These are phyloP conservation scores for Netelia melanura DNA, from an alignment of 2,888 invertebrate species.

Conservation along the genomic window DNA sequence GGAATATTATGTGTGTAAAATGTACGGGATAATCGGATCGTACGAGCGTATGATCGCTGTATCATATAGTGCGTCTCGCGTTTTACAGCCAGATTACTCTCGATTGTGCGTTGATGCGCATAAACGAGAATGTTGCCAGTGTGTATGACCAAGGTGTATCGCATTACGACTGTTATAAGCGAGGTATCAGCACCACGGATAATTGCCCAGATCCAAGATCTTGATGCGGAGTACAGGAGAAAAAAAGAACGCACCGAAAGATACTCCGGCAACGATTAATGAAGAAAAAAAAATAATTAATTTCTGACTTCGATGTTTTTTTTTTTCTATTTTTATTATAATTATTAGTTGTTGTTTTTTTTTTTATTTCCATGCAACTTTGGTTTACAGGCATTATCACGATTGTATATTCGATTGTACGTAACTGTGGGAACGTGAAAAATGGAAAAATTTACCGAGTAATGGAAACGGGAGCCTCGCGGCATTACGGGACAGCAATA, in stretches of 20 bases:
- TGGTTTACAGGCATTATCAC: too few species aligned
- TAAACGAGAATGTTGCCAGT: background rate
- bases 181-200: slow-evolving; percentile 49
- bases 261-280: slow-evolving; percentile 2
- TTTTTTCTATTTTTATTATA: too few species aligned
- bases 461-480: too few species aligned
- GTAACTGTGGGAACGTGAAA: too few species aligned
- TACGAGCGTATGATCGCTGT: slow-evolving; percentile 45
- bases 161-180: slow-evolving; percentile 57
- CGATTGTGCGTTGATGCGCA: slow-evolving; percentile 45
- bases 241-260: background rate
- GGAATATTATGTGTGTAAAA: slow-evolving; percentile 59
- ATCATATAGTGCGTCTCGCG: slow-evolving; percentile 47
- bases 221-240: slow-evolving; percentile 9
- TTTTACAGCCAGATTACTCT: slow-evolving; percentile 35
- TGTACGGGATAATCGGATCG: slow-evolving; percentile 47
- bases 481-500: too few species aligned
- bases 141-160: slow-evolving; percentile 56
- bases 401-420: too few species aligned
- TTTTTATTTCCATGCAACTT: too few species aligned
- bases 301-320: background rate
- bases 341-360: too few species aligned
- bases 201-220: slow-evolving; percentile 37
- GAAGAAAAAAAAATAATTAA: background rate
- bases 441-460: too few species aligned